phyloP scores from a whole-genome alignment of 2,888 invertebrate species.

The Griposia aprilina region DNA sequence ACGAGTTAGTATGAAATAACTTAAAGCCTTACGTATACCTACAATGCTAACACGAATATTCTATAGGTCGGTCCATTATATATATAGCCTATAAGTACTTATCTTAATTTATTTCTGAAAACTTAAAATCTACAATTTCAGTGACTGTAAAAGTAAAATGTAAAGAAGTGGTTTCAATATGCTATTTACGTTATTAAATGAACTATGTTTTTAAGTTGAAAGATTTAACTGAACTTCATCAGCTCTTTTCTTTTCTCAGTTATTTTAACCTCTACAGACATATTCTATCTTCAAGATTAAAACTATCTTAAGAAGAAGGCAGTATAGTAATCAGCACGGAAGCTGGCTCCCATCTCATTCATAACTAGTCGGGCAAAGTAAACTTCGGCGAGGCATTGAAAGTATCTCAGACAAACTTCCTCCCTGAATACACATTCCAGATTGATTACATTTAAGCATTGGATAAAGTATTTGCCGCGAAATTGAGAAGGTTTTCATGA shows the following conservation, averaged over 20 bases:
- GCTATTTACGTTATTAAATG: background rate
- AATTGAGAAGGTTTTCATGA: slow-evolving; percentile 23
- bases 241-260: background rate
- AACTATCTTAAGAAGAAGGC: slow-evolving; percentile 5
- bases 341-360: slow-evolving; percentile 31
- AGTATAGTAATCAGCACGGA: slow-evolving; percentile 20
- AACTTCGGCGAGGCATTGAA: slow-evolving; percentile 36
- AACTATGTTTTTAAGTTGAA: background rate
- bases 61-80: background rate
- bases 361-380: slow-evolving; percentile 23
- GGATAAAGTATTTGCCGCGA: slow-evolving; percentile 29
- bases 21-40: background rate
- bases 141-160: background rate
- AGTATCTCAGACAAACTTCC: slow-evolving; percentile 28
- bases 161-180: background rate
- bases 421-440: slow-evolving; percentile 46
- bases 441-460: slow-evolving; percentile 45
- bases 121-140: too few species aligned
- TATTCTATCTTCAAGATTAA: slow-evolving; percentile 13
- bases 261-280: background rate
- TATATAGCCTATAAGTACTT: too few species aligned
- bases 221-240: background rate
- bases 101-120: too few species aligned
- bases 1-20: too few species aligned
- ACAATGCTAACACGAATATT: background rate